Evolutionary conservation across 2,888 invertebrate genomes (phyloP), one percentile per base, ranked within the genome.

Genomic region (Venusia cambrica): DNA sequence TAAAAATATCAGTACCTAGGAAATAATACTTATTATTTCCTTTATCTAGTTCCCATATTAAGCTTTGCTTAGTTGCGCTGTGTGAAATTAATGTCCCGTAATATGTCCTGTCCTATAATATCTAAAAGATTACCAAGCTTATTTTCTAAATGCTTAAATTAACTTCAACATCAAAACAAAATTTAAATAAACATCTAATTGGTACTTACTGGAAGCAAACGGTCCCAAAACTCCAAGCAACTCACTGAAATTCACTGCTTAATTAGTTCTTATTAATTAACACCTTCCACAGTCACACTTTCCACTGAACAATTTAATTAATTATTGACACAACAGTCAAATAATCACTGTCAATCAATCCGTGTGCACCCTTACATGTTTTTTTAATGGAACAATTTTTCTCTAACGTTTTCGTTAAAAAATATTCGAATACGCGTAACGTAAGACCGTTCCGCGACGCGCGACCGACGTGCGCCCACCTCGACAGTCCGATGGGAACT

Each of bases 401-500:
- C 11, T 22, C 7, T 16, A 17, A 17, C 24, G 16, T 24, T 28
- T 35, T 22, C 28, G 10, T 21, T 9, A 26, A 26, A 16, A 16
- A 7, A 11, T 29, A 24, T 29, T 16, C 29, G 32, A 28, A 30
- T 16, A 37, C 43, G 47, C 31, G 38, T 29, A 31, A 21, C 31
- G 43, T 34, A 20, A 33, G 26, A 22, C 7, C 27, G 32, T 34
- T 29, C 10, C 6, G 17, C 19, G 27, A 10, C 32, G 21, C 13
- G 14, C 38, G 39, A 38, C 40, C 16, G 27, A 51, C 69, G 57
- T 53, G 57, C 54, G 55, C 34, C 45, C 36, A 55, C 43, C 60
- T 48, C 70, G 57, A 51, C 53, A 45, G 74, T 69, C 72, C 73
- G 67, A 74, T 73, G 74, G 71, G 70, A 72, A 85, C 84, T 85